Conservation (phyloP, 1,140 invertebrate genomes). For the Nebria ingens region DNA sequence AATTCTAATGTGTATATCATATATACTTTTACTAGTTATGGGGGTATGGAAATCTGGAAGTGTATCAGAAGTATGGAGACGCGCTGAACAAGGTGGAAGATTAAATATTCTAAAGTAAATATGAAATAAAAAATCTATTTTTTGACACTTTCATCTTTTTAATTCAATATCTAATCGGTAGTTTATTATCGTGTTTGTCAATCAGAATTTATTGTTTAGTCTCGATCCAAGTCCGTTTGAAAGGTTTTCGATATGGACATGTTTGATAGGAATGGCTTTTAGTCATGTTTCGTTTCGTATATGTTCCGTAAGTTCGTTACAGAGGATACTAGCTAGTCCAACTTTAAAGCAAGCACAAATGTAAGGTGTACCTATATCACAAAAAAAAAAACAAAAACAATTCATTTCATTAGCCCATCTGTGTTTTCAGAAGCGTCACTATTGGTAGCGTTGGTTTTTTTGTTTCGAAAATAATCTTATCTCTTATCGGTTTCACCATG, state of each 20-base stretch:
- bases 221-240: slow-evolving; percentile 60
- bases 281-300: slow-evolving; percentile 67
- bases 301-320: slow-evolving; percentile 71
- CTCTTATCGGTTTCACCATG: slow-evolving; percentile 55
- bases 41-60: background rate
- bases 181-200: too few relatives aligned
- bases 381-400: background rate
- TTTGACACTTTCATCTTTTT: background rate
- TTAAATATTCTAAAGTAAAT: background rate
- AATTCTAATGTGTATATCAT: background rate
- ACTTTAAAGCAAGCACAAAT: slow-evolving; percentile 49
- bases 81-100: background rate
- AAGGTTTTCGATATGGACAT: slow-evolving; percentile 70
- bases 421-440: slow-evolving; percentile 41
- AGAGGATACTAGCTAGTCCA: slow-evolving; percentile 54
- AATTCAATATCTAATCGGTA: background rate
- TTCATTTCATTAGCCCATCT: slow-evolving; percentile 46
- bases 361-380: slow-evolving; percentile 32
- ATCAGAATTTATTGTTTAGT: slow-evolving; percentile 38
- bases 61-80: background rate
- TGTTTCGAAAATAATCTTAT: background rate
- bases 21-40: background rate
- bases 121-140: background rate
- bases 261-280: slow-evolving; percentile 64
- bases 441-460: slow-evolving; percentile 48